Evolutionary conservation across 2,888 invertebrate species (phyloP).

Genomic region (Achlya flavicornis): DNA sequence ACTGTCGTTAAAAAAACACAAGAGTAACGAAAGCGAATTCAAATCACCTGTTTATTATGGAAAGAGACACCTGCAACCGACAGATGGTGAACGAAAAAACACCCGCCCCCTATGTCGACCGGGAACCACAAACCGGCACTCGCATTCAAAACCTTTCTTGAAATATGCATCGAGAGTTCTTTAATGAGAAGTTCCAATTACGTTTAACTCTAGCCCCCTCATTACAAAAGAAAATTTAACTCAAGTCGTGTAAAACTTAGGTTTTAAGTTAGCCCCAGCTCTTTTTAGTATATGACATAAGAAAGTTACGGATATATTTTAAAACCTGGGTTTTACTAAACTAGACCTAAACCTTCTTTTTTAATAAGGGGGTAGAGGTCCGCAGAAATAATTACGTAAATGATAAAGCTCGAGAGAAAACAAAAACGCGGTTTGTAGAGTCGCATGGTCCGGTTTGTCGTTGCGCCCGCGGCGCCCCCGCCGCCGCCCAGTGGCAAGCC

Average conservation of each 20-base stretch:
- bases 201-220: slow-evolving; percentile 11
- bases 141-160: not conserved
- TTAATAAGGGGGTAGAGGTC: slow-evolving; percentile 21
- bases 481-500: slow-evolving; percentile 40
- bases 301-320: too few relatives aligned
- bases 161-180: not conserved
- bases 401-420: slow-evolving; percentile 41
- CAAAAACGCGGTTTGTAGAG: slow-evolving; percentile 41
- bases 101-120: slow-evolving; percentile 42
- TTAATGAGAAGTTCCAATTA: slow-evolving; percentile 13
- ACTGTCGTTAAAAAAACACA: slow-evolving; percentile 30
- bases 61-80: slow-evolving; percentile 75
- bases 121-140: slow-evolving; percentile 44
- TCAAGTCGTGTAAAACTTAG: too few relatives aligned
- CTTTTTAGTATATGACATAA: too few relatives aligned
- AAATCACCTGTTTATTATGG: slow-evolving; percentile 80
- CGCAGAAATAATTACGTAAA: slow-evolving; percentile 54
- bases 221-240: too few relatives aligned
- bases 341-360: too few relatives aligned
- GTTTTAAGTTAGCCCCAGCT: too few relatives aligned
- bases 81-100: slow-evolving; percentile 74
- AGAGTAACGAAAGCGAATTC: slow-evolving; percentile 59
- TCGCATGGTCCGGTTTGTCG: slow-evolving; percentile 58
- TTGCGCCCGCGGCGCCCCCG: slow-evolving; percentile 27
- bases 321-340: too few relatives aligned